phyloP scores from a whole-genome alignment of 1,140 invertebrate species.

The Drosophila pachea region DNA sequence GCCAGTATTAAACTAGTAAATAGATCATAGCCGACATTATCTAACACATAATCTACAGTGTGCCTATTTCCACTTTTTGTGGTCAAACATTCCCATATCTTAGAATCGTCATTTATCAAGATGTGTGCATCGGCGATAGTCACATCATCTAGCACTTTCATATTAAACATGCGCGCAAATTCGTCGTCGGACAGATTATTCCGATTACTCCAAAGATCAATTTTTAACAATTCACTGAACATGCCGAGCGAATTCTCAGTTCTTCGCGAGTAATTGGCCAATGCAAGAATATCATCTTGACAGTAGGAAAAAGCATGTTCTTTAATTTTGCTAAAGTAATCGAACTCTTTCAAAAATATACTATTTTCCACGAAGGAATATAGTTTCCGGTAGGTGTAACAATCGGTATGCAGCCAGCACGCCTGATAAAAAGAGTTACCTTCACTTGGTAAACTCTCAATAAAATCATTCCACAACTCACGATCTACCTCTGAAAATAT shows the following conservation, averaged over 20 bases:
- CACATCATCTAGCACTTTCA: conserved; percentile 83
- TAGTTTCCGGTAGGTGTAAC: conserved; percentile 94
- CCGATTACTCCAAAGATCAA: conserved; percentile 86
- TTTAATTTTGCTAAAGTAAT: conserved; percentile 90
- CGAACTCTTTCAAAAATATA: conserved; percentile 85
- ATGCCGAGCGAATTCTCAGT: conserved; percentile 72
- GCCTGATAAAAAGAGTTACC: conserved; percentile 87
- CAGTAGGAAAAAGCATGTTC: conserved; percentile 81
- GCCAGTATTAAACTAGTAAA: conserved; percentile 94
- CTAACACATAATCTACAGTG: conserved; percentile 88
- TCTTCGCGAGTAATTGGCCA: conserved; percentile 78
- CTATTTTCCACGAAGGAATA: conserved; percentile 87
- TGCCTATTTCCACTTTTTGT: conserved; percentile 26
- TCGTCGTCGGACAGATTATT: conserved; percentile 91
- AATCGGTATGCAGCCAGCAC: conserved; percentile 93
- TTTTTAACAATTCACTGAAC: conserved; percentile 82
- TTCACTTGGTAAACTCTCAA: conserved; percentile 64
- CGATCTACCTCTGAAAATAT: conserved; percentile 73
- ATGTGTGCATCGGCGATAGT: conserved; percentile 83
- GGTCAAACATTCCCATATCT: conserved; percentile 80
- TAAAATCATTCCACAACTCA: conserved; percentile 80
- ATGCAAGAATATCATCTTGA: conserved; percentile 80
- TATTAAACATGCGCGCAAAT: conserved; percentile 32
- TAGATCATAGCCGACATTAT: conserved; percentile 97
- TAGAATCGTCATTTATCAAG: conserved; percentile 83